Evolutionary conservation across 2,888 invertebrate genomes (phyloP).

Genomic region (Sclerodermus sp.): DNA sequence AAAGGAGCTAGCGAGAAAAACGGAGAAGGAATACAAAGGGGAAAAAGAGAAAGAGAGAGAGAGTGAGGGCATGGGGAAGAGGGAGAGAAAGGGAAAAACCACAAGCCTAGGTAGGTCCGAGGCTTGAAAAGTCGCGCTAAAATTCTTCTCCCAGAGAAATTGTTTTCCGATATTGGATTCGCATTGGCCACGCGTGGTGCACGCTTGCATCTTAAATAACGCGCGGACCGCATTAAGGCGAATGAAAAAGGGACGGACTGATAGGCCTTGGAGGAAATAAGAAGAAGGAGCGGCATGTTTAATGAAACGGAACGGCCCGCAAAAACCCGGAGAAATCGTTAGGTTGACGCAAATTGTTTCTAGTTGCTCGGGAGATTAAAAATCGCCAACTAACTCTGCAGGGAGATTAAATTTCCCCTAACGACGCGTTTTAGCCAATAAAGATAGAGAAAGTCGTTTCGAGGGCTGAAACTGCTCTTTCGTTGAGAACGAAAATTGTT

Average conservation of each 20-base stretch:
- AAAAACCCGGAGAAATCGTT: too few species aligned
- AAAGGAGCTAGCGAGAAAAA: conserved; percentile 33
- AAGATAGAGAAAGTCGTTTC: too few species aligned
- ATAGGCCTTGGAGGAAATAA: neutral
- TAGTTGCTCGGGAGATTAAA: neutral
- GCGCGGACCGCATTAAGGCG: conserved; percentile 24
- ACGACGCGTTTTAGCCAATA: neutral
- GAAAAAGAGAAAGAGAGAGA: conserved; percentile 10
- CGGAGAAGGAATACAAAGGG: conserved; percentile 7
- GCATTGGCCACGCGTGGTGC: conserved; percentile 38
- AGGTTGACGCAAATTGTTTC: too few species aligned
- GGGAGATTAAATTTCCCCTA: too few species aligned
- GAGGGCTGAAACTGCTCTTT: too few species aligned
- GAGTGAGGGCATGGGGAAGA: too few species aligned
- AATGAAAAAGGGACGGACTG: neutral
- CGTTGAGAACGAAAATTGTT: conserved; percentile 17
- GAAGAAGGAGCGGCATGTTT: too few species aligned
- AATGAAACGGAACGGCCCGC: too few species aligned
- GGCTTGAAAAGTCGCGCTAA: conserved; percentile 39
- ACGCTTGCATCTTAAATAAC: conserved; percentile 47
- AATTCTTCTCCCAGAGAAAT: conserved; percentile 56
- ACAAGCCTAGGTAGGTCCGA: conserved; percentile 24
- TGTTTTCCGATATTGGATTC: conserved; percentile 61
- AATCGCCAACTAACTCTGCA: neutral
- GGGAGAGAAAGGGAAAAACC: conserved; percentile 15